Percentiles rank a stretch among this genome's conserved stretches.
Conservation (phyloP, 2,888 invertebrate species). For the Tachina lurida region DNA sequence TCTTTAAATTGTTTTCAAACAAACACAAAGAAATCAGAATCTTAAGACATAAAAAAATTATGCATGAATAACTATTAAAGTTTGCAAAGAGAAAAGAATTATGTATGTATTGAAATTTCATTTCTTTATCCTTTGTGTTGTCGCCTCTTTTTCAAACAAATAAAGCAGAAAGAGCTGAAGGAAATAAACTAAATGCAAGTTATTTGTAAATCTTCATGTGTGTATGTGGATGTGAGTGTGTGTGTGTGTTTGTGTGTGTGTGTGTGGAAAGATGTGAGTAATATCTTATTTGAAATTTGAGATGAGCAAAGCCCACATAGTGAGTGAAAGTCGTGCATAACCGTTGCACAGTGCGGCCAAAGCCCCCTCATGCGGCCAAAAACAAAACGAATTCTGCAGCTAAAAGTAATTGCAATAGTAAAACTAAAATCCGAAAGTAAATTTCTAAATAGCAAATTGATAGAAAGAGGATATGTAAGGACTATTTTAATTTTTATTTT, state of each 20-base stretch:
- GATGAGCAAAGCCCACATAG: too few species aligned
- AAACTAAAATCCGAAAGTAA: too few species aligned
- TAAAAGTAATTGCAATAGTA: too few species aligned
- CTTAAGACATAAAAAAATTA: constrained; percentile 2
- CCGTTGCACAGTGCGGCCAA: too few species aligned
- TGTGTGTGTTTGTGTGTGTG: too few species aligned
- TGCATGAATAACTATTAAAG: constrained; percentile 31
- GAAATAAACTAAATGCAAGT: not conserved
- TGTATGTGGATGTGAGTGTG: not conserved
- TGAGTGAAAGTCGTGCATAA: too few species aligned
- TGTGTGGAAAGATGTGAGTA: not conserved
- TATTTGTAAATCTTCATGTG: not conserved
- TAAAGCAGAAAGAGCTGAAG: constrained; percentile 1
- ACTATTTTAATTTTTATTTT: too few species aligned
- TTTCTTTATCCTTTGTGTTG: constrained; percentile 33
- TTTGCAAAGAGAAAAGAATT: constrained; percentile 45
- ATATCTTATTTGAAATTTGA: too few species aligned
- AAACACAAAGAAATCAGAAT: constrained; percentile 23
- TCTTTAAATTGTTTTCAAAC: not conserved
- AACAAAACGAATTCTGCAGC: too few species aligned
- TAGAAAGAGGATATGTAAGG: too few species aligned
- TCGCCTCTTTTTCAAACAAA: not conserved
- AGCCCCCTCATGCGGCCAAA: too few species aligned
- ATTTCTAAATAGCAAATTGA: too few species aligned
- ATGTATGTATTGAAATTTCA: constrained; percentile 20